Evolutionary conservation across 1,140 invertebrate species (phyloP).

Genomic region (Zaprionus kolodkinae): DNA sequence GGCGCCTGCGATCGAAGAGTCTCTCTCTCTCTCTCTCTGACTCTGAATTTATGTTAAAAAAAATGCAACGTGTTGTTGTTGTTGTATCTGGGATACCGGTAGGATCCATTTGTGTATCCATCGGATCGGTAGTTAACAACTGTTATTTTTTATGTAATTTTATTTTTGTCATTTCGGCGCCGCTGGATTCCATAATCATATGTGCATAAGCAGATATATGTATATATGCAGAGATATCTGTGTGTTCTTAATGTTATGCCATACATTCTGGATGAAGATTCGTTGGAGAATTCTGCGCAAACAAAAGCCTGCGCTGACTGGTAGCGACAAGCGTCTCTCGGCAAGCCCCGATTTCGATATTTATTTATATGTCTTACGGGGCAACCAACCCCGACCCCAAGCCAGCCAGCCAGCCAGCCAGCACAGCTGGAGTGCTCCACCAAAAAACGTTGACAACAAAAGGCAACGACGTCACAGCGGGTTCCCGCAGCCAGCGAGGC

Average conservation of each 20-base stretch:
- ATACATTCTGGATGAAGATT: conserved; percentile 27
- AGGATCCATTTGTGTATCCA: conserved; percentile 15
- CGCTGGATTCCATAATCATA: conserved; percentile 53
- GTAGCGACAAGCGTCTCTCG: conserved; percentile 75
- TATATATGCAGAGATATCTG: background rate
- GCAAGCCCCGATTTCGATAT: conserved; percentile 77
- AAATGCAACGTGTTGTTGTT: background rate
- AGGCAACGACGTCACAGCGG: conserved; percentile 77
- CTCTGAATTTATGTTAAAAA: background rate
- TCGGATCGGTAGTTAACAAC: conserved; percentile 74
- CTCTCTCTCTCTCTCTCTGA: background rate
- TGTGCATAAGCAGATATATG: conserved; percentile 12
- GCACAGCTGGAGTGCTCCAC: conserved; percentile 42
- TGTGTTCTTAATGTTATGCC: conserved; percentile 43
- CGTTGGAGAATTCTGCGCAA: conserved; percentile 32
- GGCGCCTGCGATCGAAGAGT: conserved; percentile 51
- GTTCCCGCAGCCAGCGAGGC: conserved; percentile 48
- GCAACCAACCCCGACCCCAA: background rate
- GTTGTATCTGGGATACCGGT: conserved; percentile 1
- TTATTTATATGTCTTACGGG: conserved; percentile 68
- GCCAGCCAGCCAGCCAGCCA: conserved; percentile 5
- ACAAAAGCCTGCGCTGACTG: conserved; percentile 78
- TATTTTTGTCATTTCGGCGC: conserved; percentile 82
- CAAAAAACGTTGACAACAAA: conserved; percentile 71
- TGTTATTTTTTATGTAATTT: conserved; percentile 83